Base-by-base conservation (phyloP, 1,140 invertebrate genomes). In the Physella acuta region DNA sequence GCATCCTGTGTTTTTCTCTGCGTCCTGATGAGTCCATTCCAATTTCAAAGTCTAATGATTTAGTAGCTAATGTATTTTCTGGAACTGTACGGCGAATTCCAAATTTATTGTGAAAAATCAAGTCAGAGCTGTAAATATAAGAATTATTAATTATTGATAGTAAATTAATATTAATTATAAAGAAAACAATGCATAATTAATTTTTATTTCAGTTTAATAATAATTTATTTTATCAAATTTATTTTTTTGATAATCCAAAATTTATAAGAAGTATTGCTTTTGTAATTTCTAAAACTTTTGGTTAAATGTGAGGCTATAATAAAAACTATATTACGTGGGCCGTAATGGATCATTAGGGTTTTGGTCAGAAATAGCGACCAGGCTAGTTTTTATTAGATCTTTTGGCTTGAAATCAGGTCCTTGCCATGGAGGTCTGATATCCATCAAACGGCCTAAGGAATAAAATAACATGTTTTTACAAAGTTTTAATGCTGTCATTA, bases 341-440 rank as follows among this genome's bases (percentile, higher is more conserved):
- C 75, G 58, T 36, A 72, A 74, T 24, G 80, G 81, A 56, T 81
- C 80, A 71, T 83, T 83, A n/a, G 80, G 75, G 61, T 82, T 81
- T 20, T 69, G 72, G 26, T 78, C 80, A 49, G 76, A 66, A 17
- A 80, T 28, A 53, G 82, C 68, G 24, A 80, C 80, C 60, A 78
- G 71, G 36, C 72, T 73, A 2, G 81, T 74, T 33, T 75, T 77
- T 11, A 80, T 73, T 3, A 84, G 58, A 64, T 84, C 81, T 67
- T 79, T 78, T 26, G 82, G 80, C 20, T 76, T 71, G 30, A 63
- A 68, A 49, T 81, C 77, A 20, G 77, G 73, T 17, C 71, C 61
- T 49, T 73, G 63, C 80, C 80, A 75, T 8, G 80, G 76, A 56
- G 79, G 81, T 51, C 81, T 49, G 2, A 76, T 68, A 56, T 72